A percentile compares a stretch with the other conserved stretches of the same genome.
phyloP scores from a whole-genome alignment of 2,113 vertebrate species.

The Argyrosomus japonicus region DNA sequence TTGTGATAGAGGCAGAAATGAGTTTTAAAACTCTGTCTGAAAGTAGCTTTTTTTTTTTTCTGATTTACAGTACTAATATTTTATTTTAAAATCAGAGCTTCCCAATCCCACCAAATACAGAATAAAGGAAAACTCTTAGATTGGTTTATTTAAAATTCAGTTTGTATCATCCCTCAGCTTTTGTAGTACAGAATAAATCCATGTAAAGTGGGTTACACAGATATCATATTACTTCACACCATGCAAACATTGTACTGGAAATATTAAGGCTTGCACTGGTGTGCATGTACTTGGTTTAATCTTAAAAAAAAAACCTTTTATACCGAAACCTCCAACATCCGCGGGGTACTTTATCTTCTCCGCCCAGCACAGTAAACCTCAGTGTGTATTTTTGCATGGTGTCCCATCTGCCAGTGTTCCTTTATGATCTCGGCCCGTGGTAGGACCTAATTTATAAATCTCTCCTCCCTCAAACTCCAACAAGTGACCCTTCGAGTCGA shows the following conservation, averaged over 20 bases:
- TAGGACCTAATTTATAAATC: not conserved
- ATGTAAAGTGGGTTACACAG: not conserved
- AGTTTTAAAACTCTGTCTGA: not conserved
- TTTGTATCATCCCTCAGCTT: not conserved
- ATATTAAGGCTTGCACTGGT: not conserved
- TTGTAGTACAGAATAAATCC: not conserved
- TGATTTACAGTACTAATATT: no score
- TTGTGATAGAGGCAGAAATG: not conserved
- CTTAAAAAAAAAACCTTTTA: not conserved
- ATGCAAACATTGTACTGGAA: not conserved
- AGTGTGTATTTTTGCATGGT: not conserved
- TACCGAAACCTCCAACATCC: not conserved
- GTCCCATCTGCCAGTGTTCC: not conserved
- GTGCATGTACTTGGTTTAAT: not conserved
- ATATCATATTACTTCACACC: not conserved
- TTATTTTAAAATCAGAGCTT: no score
- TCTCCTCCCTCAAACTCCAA: constrained; percentile 13
- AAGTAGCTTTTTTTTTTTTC: no score
- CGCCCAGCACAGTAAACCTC: not conserved
- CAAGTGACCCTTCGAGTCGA: constrained; percentile 18
- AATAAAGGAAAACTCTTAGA: not conserved
- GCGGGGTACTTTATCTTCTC: not conserved
- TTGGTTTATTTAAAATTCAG: not conserved
- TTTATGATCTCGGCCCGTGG: not conserved
- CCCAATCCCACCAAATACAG: not conserved